Evolutionary conservation across 1,140 invertebrate species (phyloP).

Genomic region (Rhynchophorus ferrugineus): DNA sequence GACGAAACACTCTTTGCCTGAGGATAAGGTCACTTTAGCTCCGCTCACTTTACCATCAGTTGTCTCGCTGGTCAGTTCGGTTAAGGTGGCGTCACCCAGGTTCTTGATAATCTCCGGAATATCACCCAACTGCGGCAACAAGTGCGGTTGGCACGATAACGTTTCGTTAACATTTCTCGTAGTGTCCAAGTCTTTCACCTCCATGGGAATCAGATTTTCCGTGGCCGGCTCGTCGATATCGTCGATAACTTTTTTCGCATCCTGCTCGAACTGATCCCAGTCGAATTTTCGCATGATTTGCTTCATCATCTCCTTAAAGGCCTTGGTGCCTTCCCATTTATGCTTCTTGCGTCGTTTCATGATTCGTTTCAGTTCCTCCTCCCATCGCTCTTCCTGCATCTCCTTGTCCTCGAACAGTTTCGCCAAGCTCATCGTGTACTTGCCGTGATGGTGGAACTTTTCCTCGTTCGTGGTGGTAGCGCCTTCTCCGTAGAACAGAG

Average conservation of each 20-base stretch:
- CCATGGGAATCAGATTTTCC: slow-evolving; percentile 40
- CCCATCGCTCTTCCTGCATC: slow-evolving; percentile 52
- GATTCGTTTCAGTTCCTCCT: slow-evolving; percentile 38
- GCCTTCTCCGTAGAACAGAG: slow-evolving; percentile 51
- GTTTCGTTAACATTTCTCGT: slow-evolving; percentile 53
- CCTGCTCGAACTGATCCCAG: slow-evolving; percentile 54
- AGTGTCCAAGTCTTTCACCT: slow-evolving; percentile 46
- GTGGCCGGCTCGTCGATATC: slow-evolving; percentile 38
- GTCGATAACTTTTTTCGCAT: slow-evolving; percentile 45
- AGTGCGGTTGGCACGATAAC: slow-evolving; percentile 40
- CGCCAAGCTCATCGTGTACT: slow-evolving; percentile 53
- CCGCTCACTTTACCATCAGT: slow-evolving; percentile 45
- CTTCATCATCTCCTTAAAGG: slow-evolving; percentile 53
- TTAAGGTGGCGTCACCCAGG: slow-evolving; percentile 51
- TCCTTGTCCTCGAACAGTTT: slow-evolving; percentile 75
- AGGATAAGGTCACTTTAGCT: slow-evolving; percentile 38
- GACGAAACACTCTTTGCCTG: slow-evolving; percentile 50
- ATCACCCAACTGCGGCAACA: slow-evolving; percentile 55
- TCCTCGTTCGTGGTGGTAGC: slow-evolving; percentile 52
- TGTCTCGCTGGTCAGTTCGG: slow-evolving; percentile 50
- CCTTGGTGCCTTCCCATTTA: slow-evolving; percentile 41
- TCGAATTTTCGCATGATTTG: slow-evolving; percentile 52
- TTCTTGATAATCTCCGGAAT: slow-evolving; percentile 56
- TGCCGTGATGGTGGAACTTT: slow-evolving; percentile 49
- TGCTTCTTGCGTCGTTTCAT: slow-evolving; percentile 37